phyloP scores from a whole-genome alignment of 2,888 invertebrate species.

The Coleophora flavipennella region DNA sequence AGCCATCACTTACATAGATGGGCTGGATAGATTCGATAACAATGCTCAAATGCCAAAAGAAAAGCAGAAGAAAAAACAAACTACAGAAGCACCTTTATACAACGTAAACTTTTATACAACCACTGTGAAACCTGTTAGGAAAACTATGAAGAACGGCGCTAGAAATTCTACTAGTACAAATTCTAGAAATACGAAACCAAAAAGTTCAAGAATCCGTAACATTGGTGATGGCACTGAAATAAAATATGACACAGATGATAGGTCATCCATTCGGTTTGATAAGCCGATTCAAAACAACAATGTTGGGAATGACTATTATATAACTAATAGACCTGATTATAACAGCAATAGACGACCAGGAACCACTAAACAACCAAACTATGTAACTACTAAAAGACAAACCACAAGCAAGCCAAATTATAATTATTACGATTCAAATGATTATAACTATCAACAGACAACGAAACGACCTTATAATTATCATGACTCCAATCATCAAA shows the following conservation, averaged over 20 bases:
- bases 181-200: constrained; percentile 11
- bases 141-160: constrained; percentile 15
- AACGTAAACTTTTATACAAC: constrained; percentile 11
- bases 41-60: constrained; percentile 1
- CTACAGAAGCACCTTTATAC: constrained; percentile 11
- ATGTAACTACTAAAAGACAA: constrained; percentile 4
- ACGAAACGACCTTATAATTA: constrained; percentile 1
- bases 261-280: constrained; percentile 9
- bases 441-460: constrained; percentile 1
- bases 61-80: constrained; percentile 19
- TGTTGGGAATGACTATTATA: too few species aligned
- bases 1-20: constrained; percentile 2
- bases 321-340: not conserved
- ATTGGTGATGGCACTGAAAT: constrained; percentile 4
- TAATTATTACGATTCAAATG: not conserved
- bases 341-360: constrained; percentile 9
- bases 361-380: constrained; percentile 7
- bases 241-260: constrained; percentile 1
- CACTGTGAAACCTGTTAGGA: constrained; percentile 17
- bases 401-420: constrained; percentile 1
- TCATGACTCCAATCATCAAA: not conserved
- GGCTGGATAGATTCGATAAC: constrained; percentile 1
- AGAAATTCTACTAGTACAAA: constrained; percentile 15
- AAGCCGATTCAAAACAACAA: constrained; percentile 4
- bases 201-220: constrained; percentile 3